These are phyloP conservation scores for Takifugu rubripes DNA, from an alignment of 2,797 vertebrate genomes.

Conservation along the genomic window DNA sequence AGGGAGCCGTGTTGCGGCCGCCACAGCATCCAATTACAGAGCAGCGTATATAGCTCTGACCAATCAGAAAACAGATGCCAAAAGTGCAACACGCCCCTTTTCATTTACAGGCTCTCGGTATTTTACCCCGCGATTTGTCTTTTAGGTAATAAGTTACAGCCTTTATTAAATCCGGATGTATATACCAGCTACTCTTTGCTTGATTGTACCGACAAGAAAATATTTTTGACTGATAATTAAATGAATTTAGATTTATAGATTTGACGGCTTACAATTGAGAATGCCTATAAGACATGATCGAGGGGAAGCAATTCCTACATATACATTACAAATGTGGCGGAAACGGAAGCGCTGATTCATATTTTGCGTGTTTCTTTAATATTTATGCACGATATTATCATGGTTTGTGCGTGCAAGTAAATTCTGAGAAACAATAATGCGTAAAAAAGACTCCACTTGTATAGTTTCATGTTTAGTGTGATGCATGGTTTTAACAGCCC, in stretches of 20 bases:
- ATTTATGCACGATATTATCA: neutral
- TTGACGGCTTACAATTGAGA: rapidly evolving
- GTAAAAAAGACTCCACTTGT: too few species aligned
- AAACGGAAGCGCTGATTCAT: constrained; percentile 5
- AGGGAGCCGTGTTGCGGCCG: neutral
- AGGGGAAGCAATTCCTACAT: constrained; percentile 1
- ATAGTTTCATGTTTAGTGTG: neutral
- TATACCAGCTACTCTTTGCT: too few species aligned
- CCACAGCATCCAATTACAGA: constrained; percentile 31
- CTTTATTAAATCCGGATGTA: neutral
- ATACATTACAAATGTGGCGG: constrained; percentile 49
- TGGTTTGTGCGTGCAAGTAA: neutral
- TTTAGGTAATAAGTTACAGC: neutral
- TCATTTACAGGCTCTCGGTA: rapidly evolving
- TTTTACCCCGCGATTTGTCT: neutral
- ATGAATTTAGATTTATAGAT: neutral
- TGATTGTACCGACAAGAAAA: too few species aligned
- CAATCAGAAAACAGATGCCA: constrained; percentile 43
- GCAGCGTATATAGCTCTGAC: constrained; percentile 6
- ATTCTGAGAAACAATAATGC: rapidly evolving
- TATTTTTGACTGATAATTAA: too few species aligned
- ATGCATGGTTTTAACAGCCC: neutral
- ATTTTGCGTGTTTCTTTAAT: neutral
- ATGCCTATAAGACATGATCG: neutral
- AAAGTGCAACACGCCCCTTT: constrained; percentile 3